Evolutionary conservation across 2,888 invertebrate species (phyloP).

Genomic region (Heliconius cydno): DNA sequence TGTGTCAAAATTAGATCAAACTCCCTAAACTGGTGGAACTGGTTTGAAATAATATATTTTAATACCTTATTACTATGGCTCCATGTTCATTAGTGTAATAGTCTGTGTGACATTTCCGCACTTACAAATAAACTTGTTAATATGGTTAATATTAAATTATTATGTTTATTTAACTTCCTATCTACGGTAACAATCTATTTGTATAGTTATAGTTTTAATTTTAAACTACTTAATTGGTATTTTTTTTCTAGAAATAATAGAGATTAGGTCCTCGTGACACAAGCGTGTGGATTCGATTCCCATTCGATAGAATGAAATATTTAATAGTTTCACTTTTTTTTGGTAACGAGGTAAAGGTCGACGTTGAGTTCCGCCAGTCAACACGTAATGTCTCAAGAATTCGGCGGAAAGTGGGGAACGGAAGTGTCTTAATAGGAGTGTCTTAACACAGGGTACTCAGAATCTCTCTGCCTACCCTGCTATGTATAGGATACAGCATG

Average conservation of each 20-base stretch:
- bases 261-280: too few relatives aligned
- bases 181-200: neutral
- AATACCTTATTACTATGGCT: conserved; percentile 8
- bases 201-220: neutral
- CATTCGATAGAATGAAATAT: neutral
- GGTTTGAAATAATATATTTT: conserved; percentile 25
- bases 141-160: conserved; percentile 9
- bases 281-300: neutral
- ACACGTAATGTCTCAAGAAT: neutral
- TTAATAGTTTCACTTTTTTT: neutral
- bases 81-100: conserved; percentile 7
- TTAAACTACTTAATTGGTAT: neutral
- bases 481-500: neutral
- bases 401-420: neutral
- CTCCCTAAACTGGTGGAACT: conserved; percentile 17
- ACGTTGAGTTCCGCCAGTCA: neutral
- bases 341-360: neutral
- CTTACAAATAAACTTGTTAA: conserved; percentile 17
- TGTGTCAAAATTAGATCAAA: conserved; percentile 22
- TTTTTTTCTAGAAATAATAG: neutral
- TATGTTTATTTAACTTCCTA: conserved; percentile 12
- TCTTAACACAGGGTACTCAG: neutral
- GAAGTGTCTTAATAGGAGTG: neutral
- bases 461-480: too few relatives aligned
- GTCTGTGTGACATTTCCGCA: conserved; percentile 27